phyloP scores from a whole-genome alignment of 2,888 invertebrate species.

The Caradrina kadenii region DNA sequence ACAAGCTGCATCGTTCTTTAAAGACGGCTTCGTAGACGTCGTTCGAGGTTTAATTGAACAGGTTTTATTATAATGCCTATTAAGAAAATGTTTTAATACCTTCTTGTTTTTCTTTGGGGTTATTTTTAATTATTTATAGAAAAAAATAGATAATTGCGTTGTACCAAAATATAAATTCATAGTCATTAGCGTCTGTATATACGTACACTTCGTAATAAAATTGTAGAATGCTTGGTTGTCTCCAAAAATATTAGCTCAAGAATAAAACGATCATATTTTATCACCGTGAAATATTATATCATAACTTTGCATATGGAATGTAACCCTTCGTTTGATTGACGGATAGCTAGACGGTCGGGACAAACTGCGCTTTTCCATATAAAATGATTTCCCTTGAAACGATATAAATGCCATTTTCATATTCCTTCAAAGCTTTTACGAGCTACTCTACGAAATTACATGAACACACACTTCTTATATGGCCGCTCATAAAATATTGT shows the following conservation, averaged over 20 bases:
- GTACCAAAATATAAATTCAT: background rate
- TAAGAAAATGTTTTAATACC: background rate
- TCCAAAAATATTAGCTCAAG: conserved; percentile 39
- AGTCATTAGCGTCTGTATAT: conserved; percentile 1
- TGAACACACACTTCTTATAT: conserved; percentile 60
- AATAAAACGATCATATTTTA: conserved; percentile 54
- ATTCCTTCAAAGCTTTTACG: conserved; percentile 71
- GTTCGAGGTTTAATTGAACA: conserved; percentile 41
- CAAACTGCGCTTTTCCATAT: conserved; percentile 64
- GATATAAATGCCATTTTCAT: conserved; percentile 72
- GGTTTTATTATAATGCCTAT: conserved; percentile 7
- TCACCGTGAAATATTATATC: conserved; percentile 50
- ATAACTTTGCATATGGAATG: conserved; percentile 46
- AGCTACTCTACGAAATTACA: conserved; percentile 72
- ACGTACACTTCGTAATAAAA: conserved; percentile 15
- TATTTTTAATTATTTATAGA: background rate
- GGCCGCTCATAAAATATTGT: conserved; percentile 61
- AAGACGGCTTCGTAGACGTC: conserved; percentile 55
- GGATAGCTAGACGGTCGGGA: conserved; percentile 46
- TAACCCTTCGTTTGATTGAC: conserved; percentile 60
- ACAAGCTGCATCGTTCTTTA: conserved; percentile 52
- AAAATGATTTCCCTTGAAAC: conserved; percentile 73
- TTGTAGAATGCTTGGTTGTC: conserved; percentile 21
- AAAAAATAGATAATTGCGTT: background rate
- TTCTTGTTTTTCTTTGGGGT: conserved; percentile 1